These are phyloP conservation scores for Agelastica alni DNA, from an alignment of 2,888 invertebrate species.

Conservation along the genomic window DNA sequence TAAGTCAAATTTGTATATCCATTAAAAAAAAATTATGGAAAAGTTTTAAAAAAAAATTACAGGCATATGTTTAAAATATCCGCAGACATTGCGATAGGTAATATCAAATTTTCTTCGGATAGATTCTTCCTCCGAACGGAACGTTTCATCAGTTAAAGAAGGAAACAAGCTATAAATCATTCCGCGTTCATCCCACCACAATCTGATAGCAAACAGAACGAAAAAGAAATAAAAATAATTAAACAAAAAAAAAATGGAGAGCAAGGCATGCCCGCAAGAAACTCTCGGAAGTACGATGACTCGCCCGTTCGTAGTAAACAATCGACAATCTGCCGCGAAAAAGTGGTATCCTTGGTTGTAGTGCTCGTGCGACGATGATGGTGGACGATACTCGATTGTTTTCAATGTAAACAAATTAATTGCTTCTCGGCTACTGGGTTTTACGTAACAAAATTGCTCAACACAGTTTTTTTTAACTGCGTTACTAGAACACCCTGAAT, in stretches of 20 bases:
- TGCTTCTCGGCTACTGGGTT: slow-evolving; percentile 21
- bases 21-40: too few species aligned
- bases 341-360: slow-evolving; percentile 20
- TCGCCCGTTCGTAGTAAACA: slow-evolving; percentile 37
- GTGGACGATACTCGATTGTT: slow-evolving; percentile 17
- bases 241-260: too few species aligned
- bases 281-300: slow-evolving; percentile 41
- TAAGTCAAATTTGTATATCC: too few species aligned
- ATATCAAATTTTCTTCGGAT: too few species aligned
- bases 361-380: slow-evolving; percentile 7
- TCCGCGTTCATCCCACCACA: neutral
- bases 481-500: too few species aligned
- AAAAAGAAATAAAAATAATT: too few species aligned
- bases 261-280: slow-evolving; percentile 11
- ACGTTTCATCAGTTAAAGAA: too few species aligned
- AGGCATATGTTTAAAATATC: too few species aligned
- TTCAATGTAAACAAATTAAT: slow-evolving; percentile 23
- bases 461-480: slow-evolving; percentile 1
- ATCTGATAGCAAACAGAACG: neutral
- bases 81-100: too few species aligned
- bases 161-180: slow-evolving; percentile 3
- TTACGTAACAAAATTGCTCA: slow-evolving; percentile 3
- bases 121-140: too few species aligned
- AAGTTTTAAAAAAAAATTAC: too few species aligned
- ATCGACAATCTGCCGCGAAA: slow-evolving; percentile 29